Evolutionary conservation across 2,888 invertebrate genomes (phyloP), one percentile per base, ranked within the genome.

Genomic region (Phalera bucephala): DNA sequence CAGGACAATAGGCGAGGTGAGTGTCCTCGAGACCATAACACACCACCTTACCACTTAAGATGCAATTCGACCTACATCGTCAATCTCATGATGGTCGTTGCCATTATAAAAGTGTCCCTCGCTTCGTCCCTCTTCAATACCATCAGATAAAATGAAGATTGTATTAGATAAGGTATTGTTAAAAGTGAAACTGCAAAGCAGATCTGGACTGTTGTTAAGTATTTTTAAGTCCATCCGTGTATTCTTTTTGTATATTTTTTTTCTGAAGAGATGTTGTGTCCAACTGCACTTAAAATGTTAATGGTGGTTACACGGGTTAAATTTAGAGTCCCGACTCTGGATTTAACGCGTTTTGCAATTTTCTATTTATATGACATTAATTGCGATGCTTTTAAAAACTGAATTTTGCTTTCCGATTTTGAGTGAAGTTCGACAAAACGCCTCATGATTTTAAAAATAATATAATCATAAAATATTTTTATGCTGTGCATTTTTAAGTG

Each of bases 1-100:
- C 86, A 83, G 74, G 86, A 86, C 52, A 75, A 68, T 67, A 79
- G 85, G 70, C 85, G 88, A 89, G 88, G 89, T 88, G 88, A 88
- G 89, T 89, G 88, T 77, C 87, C 87, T 70, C 83, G 81, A 56
- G 86, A 80, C 72, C 77, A 80, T 75, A 82, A 76, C 76, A 73
- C 85, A 80, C 88, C 89, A 88, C 89, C 87, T 79, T 85, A 85
- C 82, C 80, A 88, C 81, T 88, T 89, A 87, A 89, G 89, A 87
- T 88, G 89, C 89, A 89, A 89, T 88, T 88, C 89, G 88, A 89
- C 88, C 82, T 87, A 89, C 88, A 89, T 89, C 78, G 89, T 89
- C 72, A 88, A 89, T 75, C 76, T 89, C 54, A 85, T 89, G 69
- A 88, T 89, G 89, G 89, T 89, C 35, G 85, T 88, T 59, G 88